These are phyloP conservation scores for Epirrita christyi DNA, from an alignment of 2,888 invertebrate species.

Conservation along the genomic window DNA sequence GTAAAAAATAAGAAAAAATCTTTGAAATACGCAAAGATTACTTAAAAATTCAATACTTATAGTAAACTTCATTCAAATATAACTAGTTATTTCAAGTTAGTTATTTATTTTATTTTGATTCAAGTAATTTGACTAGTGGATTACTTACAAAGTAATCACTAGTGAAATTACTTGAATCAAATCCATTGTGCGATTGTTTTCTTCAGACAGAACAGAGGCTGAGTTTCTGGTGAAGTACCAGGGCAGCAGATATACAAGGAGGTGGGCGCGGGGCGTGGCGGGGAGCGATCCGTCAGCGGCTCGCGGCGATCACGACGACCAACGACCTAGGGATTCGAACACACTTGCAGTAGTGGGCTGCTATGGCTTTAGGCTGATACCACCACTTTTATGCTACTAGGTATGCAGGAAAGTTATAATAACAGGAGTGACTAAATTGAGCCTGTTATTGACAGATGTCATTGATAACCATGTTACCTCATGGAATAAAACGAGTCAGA, in stretches of 20 bases:
- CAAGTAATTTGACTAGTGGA: no score
- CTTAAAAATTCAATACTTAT: no score
- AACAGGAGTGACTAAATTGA: conserved; percentile 5
- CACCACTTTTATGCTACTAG: conserved; percentile 21
- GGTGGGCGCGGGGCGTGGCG: conserved; percentile 51
- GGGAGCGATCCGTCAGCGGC: conserved; percentile 66
- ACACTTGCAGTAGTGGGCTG: conserved; percentile 32
- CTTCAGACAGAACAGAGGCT: conserved; percentile 32
- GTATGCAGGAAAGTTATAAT: conserved; percentile 16
- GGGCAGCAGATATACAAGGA: conserved; percentile 53
- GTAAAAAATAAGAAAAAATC: no score
- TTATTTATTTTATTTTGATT: no score
- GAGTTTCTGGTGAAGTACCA: conserved; percentile 49
- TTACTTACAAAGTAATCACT: conserved; percentile 1
- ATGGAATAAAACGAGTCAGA: no score
- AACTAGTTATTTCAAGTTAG: no score
- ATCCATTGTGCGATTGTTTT: conserved; percentile 29
- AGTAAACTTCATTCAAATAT: no score
- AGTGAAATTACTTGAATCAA: conserved; percentile 22
- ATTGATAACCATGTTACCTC: no score
- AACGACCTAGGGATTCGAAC: conserved; percentile 49
- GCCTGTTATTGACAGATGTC: conserved; percentile 6
- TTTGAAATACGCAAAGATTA: no score
- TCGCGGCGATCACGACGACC: conserved; percentile 72
- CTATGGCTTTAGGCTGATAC: conserved; percentile 21